Conservation (phyloP, 2,113 vertebrate species). For the Panthera uncia region DNA sequence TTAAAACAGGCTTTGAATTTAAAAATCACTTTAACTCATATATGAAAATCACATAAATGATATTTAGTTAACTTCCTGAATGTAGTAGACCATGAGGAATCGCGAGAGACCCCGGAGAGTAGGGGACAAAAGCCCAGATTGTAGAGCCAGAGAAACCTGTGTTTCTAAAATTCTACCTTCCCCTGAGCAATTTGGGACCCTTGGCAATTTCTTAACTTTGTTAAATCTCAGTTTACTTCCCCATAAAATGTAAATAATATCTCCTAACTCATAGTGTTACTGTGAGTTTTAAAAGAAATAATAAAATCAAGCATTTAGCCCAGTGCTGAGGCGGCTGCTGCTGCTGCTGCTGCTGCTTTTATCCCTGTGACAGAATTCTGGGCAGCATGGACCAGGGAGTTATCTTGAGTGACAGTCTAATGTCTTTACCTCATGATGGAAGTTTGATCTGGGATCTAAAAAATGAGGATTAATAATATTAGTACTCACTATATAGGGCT, state of each 20-base stretch:
- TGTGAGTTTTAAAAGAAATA: conserved; percentile 15
- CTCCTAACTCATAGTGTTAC: background rate
- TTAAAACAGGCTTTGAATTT: conserved; percentile 61
- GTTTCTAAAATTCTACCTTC: background rate
- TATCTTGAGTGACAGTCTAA: background rate
- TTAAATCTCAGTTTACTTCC: conserved; percentile 30
- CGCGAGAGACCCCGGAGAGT: background rate
- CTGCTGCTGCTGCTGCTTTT: background rate
- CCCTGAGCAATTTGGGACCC: background rate
- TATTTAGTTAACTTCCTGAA: background rate
- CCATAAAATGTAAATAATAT: background rate
- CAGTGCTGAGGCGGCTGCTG: background rate
- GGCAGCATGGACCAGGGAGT: background rate
- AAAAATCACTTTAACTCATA: background rate
- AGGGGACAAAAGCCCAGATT: background rate
- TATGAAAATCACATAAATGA: background rate
- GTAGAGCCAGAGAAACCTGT: background rate
- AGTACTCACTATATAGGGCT: background rate
- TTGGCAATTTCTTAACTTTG: background rate
- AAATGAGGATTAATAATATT: background rate
- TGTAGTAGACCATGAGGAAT: background rate
- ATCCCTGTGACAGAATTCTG: background rate
- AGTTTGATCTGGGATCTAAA: background rate
- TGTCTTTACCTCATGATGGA: background rate
- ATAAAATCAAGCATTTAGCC: background rate